Conservation (phyloP, 2,888 invertebrate genomes). For the Synanthedon formicaeformis region DNA sequence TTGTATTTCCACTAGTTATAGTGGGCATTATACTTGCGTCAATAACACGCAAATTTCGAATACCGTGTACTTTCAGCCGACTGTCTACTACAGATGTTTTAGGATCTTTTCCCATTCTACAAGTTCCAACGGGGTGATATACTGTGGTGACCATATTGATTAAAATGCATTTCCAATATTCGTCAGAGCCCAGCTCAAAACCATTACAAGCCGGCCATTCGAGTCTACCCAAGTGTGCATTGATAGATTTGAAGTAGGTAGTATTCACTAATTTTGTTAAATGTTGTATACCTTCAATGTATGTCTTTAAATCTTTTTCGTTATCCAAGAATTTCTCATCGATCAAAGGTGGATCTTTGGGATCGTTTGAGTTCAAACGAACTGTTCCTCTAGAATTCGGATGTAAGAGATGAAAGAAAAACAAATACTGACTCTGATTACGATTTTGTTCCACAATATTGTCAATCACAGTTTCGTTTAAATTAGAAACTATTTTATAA, state of each 20-base stretch:
- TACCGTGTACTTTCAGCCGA: constrained; percentile 73
- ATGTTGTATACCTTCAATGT: constrained; percentile 27
- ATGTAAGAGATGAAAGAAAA: constrained; percentile 45
- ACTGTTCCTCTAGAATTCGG: constrained; percentile 69
- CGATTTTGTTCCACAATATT: constrained; percentile 23
- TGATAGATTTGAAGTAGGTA: constrained; percentile 26
- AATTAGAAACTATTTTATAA: constrained; percentile 10
- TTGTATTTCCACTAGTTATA: constrained; percentile 81
- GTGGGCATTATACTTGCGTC: constrained; percentile 85
- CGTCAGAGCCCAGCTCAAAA: constrained; percentile 20
- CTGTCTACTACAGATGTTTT: constrained; percentile 63
- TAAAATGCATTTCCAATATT: constrained; percentile 38
- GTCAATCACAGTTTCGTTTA: constrained; percentile 20
- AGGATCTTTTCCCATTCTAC: constrained; percentile 66
- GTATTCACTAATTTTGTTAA: constrained; percentile 28
- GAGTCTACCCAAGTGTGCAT: constrained; percentile 25
- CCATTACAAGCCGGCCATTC: constrained; percentile 26
- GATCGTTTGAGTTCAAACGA: constrained; percentile 65
- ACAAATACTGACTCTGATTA: constrained; percentile 29
- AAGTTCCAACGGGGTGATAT: constrained; percentile 78
- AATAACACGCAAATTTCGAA: constrained; percentile 74
- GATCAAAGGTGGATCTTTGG: constrained; percentile 71
- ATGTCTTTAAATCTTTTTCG: constrained; percentile 52
- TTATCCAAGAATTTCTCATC: constrained; percentile 74
- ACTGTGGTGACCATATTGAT: constrained; percentile 63